Percentiles rank a stretch among this genome's conserved stretches.
Evolutionary conservation across 2,888 invertebrate genomes (phyloP).

Genomic region (Apocheima hispidaria): DNA sequence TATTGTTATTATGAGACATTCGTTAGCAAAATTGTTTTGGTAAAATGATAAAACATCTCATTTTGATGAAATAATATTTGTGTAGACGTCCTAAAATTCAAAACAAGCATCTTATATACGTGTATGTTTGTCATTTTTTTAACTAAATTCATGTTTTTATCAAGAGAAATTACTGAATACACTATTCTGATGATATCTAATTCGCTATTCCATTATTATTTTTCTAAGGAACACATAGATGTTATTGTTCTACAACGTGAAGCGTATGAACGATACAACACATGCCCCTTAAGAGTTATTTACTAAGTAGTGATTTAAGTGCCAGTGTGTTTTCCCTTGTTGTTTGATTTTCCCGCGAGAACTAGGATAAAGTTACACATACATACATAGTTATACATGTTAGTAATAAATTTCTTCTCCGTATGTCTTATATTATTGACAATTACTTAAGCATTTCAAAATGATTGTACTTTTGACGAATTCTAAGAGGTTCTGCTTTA

Average conservation of each 20-base stretch:
- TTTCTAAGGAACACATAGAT: no score
- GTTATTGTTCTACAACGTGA: not conserved
- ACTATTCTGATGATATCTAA: no score
- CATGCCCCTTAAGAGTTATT: not conserved
- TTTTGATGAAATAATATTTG: conserved; percentile 1
- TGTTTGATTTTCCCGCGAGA: not conserved
- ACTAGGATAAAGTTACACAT: not conserved
- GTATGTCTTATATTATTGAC: no score
- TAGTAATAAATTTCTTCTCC: not conserved
- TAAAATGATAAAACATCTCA: not conserved
- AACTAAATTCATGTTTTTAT: not conserved
- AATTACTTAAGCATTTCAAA: no score
- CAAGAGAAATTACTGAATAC: not conserved
- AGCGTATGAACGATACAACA: not conserved
- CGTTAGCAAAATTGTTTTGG: not conserved
- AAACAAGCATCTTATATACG: not conserved
- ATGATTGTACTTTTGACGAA: no score
- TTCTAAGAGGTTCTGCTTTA: no score
- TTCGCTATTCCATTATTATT: no score
- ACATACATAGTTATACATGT: not conserved
- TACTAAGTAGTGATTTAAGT: no score
- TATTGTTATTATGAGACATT: not conserved
- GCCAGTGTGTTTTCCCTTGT: not conserved
- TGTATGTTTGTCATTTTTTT: not conserved
- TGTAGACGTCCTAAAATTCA: not conserved